phyloP scores from a whole-genome alignment of 2,888 invertebrate genomes.

The Crocallis elinguaria region DNA sequence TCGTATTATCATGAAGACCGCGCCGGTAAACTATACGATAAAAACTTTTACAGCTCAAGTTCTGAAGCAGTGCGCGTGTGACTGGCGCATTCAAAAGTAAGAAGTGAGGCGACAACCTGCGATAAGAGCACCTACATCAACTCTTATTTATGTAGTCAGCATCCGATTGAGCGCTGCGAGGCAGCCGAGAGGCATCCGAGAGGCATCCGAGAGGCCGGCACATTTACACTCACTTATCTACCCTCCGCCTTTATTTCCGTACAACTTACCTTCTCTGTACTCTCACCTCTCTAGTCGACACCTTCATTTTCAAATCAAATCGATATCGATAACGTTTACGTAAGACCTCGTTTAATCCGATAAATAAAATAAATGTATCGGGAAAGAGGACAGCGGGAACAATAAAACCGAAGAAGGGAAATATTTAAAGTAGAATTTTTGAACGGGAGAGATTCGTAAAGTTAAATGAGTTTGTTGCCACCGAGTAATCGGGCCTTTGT shows the following conservation, averaged over 20 bases:
- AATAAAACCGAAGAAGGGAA: slow-evolving; percentile 77
- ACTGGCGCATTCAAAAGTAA: slow-evolving; percentile 59
- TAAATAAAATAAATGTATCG: slow-evolving; percentile 77
- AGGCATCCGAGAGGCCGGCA: slow-evolving; percentile 64
- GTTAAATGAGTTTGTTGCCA: slow-evolving; percentile 82
- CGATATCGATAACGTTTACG: slow-evolving; percentile 37
- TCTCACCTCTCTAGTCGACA: slow-evolving; percentile 33
- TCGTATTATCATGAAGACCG: slow-evolving; percentile 13
- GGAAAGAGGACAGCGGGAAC: slow-evolving; percentile 66
- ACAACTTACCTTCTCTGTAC: slow-evolving; percentile 64
- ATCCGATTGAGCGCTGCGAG: slow-evolving; percentile 77
- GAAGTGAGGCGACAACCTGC: slow-evolving; percentile 60
- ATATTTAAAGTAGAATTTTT: slow-evolving; percentile 73
- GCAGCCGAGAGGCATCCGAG: too few relatives aligned
- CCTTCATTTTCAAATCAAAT: slow-evolving; percentile 34
- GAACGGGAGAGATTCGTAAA: slow-evolving; percentile 71
- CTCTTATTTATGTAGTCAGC: slow-evolving; percentile 81
- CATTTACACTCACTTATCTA: slow-evolving; percentile 78
- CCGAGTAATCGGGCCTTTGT: slow-evolving; percentile 70
- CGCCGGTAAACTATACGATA: slow-evolving; percentile 39
- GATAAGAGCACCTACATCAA: slow-evolving; percentile 76
- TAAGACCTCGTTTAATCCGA: slow-evolving; percentile 63
- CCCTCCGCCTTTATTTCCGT: slow-evolving; percentile 82
- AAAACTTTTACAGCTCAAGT: slow-evolving; percentile 39
- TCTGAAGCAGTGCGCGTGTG: slow-evolving; percentile 39